A percentile compares a stretch with the other conserved stretches of the same genome.
Conservation (phyloP, 2,797 vertebrate genomes). For the Rallus crepitans region DNA sequence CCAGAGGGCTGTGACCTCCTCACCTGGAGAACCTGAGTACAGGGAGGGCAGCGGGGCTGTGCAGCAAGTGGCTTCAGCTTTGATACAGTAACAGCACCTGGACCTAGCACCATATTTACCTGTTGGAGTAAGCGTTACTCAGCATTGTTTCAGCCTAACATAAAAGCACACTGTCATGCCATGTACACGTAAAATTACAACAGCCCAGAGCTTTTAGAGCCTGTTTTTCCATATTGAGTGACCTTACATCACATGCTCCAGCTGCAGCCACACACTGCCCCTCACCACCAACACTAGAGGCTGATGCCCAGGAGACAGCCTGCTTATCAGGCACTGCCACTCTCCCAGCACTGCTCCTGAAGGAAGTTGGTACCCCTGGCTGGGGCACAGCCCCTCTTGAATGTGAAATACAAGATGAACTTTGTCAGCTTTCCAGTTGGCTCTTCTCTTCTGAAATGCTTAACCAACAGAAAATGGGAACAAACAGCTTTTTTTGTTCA, state of each 20-base stretch:
- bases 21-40: neutral
- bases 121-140: neutral
- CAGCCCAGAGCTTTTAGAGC: too few relatives aligned
- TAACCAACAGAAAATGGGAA: neutral
- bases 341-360: fast-evolving
- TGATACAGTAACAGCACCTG: neutral
- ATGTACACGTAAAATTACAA: fast-evolving
- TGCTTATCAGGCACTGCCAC: neutral
- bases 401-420: fast-evolving
- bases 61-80: neutral
- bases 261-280: too few relatives aligned
- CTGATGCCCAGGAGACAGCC: too few relatives aligned
- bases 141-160: neutral
- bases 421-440: fast-evolving
- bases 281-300: too few relatives aligned
- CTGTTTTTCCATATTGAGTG: fast-evolving
- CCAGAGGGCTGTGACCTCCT: fast-evolving
- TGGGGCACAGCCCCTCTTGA: too few relatives aligned
- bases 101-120: neutral
- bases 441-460: neutral
- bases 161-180: neutral
- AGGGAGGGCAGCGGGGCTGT: neutral
- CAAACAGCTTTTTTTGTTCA: neutral
- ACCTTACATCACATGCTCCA: too few relatives aligned
- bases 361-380: too few relatives aligned